Base-by-base conservation (phyloP, 2,797 vertebrate species). In the Ptychadena robeensis region DNA sequence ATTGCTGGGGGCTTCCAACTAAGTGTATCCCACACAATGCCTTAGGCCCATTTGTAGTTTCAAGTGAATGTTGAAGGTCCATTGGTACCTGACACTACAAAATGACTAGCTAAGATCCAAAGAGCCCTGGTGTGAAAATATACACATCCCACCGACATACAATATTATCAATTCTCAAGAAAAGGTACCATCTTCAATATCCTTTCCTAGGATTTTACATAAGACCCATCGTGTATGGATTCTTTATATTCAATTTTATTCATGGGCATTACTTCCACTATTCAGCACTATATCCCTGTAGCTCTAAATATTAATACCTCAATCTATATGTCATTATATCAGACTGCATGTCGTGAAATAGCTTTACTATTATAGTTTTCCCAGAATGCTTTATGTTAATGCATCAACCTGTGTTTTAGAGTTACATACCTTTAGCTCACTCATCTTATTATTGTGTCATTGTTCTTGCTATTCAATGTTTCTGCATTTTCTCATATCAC, bases 401-500 rank as follows among this genome's bases (percentile, higher is more conserved):
- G 18, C 48, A 34, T 34, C 27, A 53, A 70, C 48, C 66, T 70
- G 77, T 37, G 30, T 31, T 31, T 18, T 61, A 79, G 0, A 61
- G 11, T 11, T 74, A 27, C 37, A 11, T 74, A 35, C 38, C 59
- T 7, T 57, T 64, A 15, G 34, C 34, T 80, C 44, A n/a, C 31
- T 70, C 31, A 38, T 73, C 53, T n/a, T 64, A 73, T 81, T 32
- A 57, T 35, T 15, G 27, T 22, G 18, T 34, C 8, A 38, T 40
- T 61, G 61, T 65, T 28, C 40, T 3, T 27, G 75, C 37, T 40
- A 34, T 74, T 81, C 31, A 67, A 35, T 9, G 31, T 66, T 74
- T 68, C 71, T 59, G 35, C 72, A 40, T 75, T 64, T 68, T 59
- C 44, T 61, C 64, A 38, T 25, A 76, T 82, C 48, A 25, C 80